These are phyloP conservation scores for Corythaeola cristata DNA, from an alignment of 2,113 vertebrate genomes.

Conservation along the genomic window DNA sequence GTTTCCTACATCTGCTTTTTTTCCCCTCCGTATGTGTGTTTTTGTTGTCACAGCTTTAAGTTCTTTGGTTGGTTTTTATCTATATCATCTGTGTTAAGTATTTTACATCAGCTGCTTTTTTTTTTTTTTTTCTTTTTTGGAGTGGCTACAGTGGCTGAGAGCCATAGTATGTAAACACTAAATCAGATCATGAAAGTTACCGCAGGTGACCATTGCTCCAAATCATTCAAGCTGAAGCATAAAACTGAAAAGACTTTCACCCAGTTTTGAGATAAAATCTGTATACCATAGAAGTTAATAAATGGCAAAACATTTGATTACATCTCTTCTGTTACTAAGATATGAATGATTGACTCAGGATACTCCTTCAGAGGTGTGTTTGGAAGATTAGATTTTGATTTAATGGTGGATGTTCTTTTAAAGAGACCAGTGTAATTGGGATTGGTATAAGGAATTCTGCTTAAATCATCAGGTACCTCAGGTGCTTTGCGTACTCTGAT, in stretches of 20 bases:
- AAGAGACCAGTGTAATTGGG: background rate
- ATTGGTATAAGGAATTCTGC: background rate
- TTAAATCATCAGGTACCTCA: background rate
- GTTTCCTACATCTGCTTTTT: background rate
- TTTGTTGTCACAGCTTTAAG: background rate
- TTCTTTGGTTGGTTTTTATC: background rate
- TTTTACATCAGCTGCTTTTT: background rate
- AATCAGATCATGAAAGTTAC: background rate
- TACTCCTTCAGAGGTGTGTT: background rate
- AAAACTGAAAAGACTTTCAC: slow-evolving; percentile 17
- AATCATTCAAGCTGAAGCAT: background rate
- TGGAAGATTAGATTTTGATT: background rate
- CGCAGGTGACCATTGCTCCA: background rate
- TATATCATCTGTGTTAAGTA: background rate
- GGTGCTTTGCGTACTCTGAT: background rate
- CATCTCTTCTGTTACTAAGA: background rate
- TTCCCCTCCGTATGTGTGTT: accelerated
- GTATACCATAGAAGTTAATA: background rate
- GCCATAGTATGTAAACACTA: accelerated
- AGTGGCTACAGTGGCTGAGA: background rate
- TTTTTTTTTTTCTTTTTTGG: no score
- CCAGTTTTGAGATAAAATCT: background rate
- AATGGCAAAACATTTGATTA: background rate
- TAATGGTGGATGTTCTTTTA: background rate
- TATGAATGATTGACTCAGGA: background rate